Evolutionary conservation across 2,113 vertebrate genomes (phyloP), one percentile per base, ranked within the genome.

Genomic region (Plotosus lineatus): DNA sequence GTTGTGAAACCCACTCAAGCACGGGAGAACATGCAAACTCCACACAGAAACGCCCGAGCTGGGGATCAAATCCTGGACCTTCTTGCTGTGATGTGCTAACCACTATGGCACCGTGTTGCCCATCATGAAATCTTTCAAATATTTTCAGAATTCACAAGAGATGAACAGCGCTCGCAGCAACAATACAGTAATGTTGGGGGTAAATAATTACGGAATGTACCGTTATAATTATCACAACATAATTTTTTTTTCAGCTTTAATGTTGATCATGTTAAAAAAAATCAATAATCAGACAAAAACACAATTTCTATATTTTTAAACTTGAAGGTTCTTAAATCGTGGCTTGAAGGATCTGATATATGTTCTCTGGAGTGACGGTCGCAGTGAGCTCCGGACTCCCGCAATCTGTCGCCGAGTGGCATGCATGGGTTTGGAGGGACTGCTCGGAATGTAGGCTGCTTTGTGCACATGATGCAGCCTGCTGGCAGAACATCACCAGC

Each of bases 381-480:
- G 44, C 14, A 81, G 50, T 80, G 51, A 33, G 81, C 75, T 85
- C 82, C 81, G 79, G 81, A 53, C 77, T 81, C 69, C 66, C 46
- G 73, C 82, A 90, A 84, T 89, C 87, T 91, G 88, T 88, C 83
- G 33, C 23, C 53, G 76, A 81, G 79, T 68, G 72, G 50, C 31
- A 60, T 83, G 80, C 82, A 66, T 82, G 81, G 78, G 80, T 61
- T 79, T 74, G 81, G 72, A 87, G 86, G 88, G 85, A 87, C 89
- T 92, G 89, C 85, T 26, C 10, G 50, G 63, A 87, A 86, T 79
- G 75, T 82, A 86, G 88, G 82, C 88, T 88, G 89, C 87, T 86
- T 88, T 88, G 86, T 87, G 84, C 66, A 86, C 73, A 19, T 92
- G 93, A 93, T 88, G 87, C 89, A 88, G 88, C 85, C 63, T 79